A percentile compares a stretch with the other conserved stretches of the same genome.
Evolutionary conservation across 2,113 vertebrate genomes (phyloP).

Genomic region (Hyperoodon ampullatus): DNA sequence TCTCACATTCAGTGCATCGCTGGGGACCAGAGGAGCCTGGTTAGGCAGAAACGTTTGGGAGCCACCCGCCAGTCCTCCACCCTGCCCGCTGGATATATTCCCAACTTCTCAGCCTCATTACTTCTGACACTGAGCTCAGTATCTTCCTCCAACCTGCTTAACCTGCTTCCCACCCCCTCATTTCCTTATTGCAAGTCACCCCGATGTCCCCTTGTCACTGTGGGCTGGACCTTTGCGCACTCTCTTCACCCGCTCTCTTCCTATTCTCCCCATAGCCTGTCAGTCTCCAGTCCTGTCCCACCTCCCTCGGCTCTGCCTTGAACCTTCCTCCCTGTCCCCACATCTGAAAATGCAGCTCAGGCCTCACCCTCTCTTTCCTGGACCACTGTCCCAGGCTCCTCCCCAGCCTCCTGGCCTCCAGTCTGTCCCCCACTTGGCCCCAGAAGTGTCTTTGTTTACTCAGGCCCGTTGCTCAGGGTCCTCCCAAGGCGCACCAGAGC

Average conservation of each 20-base stretch:
- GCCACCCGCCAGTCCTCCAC: fast-evolving
- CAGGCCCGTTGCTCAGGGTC: not conserved
- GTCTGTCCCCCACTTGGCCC: not conserved
- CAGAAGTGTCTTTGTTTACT: not conserved
- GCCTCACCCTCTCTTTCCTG: not conserved
- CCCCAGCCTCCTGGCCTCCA: not conserved
- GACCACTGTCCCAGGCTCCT: not conserved
- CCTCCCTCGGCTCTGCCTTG: fast-evolving
- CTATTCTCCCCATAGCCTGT: not conserved
- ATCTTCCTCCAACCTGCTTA: not conserved
- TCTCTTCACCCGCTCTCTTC: too few species aligned
- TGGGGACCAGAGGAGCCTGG: conserved; percentile 61
- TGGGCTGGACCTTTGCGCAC: not conserved
- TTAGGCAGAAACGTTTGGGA: not conserved
- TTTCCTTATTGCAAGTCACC: not conserved
- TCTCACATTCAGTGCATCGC: conserved; percentile 92
- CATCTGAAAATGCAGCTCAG: not conserved
- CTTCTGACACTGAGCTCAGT: not conserved
- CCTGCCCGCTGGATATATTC: not conserved
- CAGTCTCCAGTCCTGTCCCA: not conserved
- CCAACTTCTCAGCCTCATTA: not conserved
- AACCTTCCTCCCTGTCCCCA: not conserved
- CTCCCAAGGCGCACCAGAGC: not conserved
- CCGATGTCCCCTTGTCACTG: not conserved
- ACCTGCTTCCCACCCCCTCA: not conserved